Evolutionary conservation across 1,140 invertebrate genomes (phyloP), one percentile per base, ranked within the genome.

Genomic region (Oppia nitens): DNA sequence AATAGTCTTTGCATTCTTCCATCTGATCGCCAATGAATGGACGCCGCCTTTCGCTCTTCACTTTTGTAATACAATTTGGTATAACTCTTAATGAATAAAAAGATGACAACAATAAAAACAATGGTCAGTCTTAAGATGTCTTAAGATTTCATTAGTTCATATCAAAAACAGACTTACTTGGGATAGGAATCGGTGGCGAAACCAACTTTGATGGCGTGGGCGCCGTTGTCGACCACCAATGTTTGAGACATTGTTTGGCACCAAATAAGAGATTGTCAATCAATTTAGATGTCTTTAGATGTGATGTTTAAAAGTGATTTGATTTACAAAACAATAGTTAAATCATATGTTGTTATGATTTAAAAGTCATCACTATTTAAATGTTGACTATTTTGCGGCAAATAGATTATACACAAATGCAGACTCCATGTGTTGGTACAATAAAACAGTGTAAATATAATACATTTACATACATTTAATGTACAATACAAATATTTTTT

Each of bases 61-160:
- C 90, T 78, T 99, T 99, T 78, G 93, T 93, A 29, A 98, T 89
- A 66, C 88, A 92, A 72, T 99, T 99, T 2, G 91, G 90, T 64
- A 97, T 79, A 17, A 88, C 66, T 68, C 85, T 73, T 63, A 27
- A 67, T 55, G 4, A 25, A 26, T 55, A 68, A 55, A 40, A 40
- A 52, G 17, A 54, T 61, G 32, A 58, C 52, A 49, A 58, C 53
- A 32, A 53, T 50, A 47, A 52, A 26, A 55, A 11, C 29, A 57
- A 58, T 60, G 52, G 53, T 17, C 57, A 65, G 29, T 53, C 51
- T 23, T 64, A 49, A 32, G 24, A 48, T 25, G 17, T 24, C 28
- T n/a, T 47, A 40, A 62, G 4, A 12, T 3, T 14, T 28, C n/a
- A 1, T 24, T 48, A 45, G 1, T 24, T 53, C 21, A 12, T 51